phyloP scores from a whole-genome alignment of 2,797 vertebrate species.

The Columba guinea region DNA sequence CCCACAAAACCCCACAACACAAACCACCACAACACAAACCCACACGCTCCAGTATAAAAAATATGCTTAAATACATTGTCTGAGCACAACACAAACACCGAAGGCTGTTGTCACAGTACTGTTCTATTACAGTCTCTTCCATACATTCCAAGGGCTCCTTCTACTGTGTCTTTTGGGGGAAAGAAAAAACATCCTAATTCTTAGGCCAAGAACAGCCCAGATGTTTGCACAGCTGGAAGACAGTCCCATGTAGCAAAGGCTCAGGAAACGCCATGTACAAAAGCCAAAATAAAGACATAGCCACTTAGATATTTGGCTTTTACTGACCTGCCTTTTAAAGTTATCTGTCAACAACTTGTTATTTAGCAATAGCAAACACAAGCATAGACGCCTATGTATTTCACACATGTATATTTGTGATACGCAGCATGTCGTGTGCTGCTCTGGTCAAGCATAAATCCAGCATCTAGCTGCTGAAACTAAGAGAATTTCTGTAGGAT shows the following conservation, averaged over 20 bases:
- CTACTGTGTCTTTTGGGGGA: not conserved
- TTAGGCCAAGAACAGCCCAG: not conserved
- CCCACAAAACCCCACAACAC: too few relatives aligned
- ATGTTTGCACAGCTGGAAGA: not conserved
- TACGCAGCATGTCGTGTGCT: not conserved
- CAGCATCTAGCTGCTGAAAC: fast-evolving
- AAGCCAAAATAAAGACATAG: not conserved
- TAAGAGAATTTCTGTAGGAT: not conserved
- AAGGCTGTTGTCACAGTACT: not conserved
- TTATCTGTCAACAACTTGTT: not conserved
- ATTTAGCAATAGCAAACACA: not conserved
- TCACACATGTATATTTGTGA: not conserved
- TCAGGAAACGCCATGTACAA: not conserved
- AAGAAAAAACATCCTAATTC: not conserved
- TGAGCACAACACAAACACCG: not conserved
- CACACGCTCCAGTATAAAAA: constrained; percentile 45
- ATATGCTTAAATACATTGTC: not conserved
- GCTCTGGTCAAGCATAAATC: not conserved
- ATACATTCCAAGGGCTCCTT: not conserved
- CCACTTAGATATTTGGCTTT: not conserved
- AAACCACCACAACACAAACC: not conserved
- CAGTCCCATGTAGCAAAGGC: not conserved
- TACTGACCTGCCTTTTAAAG: not conserved
- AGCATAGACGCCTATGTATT: not conserved
- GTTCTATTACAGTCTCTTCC: not conserved